phyloP scores from a whole-genome alignment of 2,888 invertebrate genomes.

The Caenorhabditis angaria region DNA sequence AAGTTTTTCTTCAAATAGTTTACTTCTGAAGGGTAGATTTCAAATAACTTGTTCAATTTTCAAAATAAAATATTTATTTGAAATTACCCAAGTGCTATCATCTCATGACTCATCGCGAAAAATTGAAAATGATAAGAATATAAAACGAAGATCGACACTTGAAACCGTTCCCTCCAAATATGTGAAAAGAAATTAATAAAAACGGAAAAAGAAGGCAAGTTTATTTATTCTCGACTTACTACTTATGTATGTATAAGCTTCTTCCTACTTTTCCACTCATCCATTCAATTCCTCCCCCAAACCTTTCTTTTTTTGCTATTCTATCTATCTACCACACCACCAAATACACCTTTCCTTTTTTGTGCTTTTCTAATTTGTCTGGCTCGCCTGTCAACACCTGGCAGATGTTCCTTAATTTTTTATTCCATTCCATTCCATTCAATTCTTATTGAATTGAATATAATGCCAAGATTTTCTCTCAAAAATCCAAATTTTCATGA shows the following conservation, averaged over 20 bases:
- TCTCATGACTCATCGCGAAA: no score
- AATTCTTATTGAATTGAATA: no score
- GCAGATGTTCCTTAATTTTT: neutral
- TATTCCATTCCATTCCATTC: neutral
- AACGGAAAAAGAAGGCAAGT: constrained; percentile 1
- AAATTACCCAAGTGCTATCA: neutral
- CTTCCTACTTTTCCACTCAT: neutral
- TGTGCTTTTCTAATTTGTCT: neutral
- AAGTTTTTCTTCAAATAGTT: no score
- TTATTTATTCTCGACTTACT: constrained; percentile 4
- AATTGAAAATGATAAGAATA: neutral
- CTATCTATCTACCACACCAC: no score
- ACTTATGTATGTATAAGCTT: constrained; percentile 2
- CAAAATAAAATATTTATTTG: no score
- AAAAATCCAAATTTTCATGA: no score
- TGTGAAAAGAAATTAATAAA: neutral
- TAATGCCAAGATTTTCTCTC: no score
- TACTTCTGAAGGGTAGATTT: no score
- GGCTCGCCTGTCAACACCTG: constrained; percentile 1
- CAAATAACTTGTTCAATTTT: no score
- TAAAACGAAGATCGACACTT: no score
- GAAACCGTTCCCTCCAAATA: neutral
- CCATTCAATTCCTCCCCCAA: neutral
- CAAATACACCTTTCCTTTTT: no score
- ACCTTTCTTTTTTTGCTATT: neutral